Base-by-base conservation (phyloP, 1,140 invertebrate genomes). In the Hetaerina americana region DNA sequence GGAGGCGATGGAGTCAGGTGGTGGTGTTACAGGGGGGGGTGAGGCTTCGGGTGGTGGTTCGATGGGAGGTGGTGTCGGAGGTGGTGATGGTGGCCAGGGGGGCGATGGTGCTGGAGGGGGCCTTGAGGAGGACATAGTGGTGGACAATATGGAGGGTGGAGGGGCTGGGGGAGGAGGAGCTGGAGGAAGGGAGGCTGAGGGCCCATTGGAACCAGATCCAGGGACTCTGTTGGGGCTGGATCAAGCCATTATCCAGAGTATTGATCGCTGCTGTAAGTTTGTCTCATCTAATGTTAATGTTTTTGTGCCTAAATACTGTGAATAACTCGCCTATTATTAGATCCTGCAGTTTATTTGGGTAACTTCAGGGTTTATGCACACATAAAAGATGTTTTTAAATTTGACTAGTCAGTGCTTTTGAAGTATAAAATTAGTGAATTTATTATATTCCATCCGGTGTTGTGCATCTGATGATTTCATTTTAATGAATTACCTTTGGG, bases 231-330 rank as follows among this genome's bases (percentile, higher is more conserved):
- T 97, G 71, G 90, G 93, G 2, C 79, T 98, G 26, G 95, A 97
- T 82, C 91, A 94, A 77, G 94, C 94, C 0, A 90, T 97, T 74
- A 81, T 97, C 18, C 91, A 94, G 78, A 93, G 94, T 77, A 96
- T 98, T 73, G 94, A 96, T 75, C 87, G 90, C 77, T 96, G 94
- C 83, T 87, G 89, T 90, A 81, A 82, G 85, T 80, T n/a, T n/a
- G n/a, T n/a, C n/a, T n/a, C n/a, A n/a, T n/a, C n/a, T n/a, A n/a
- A n/a, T n/a, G n/a, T n/a, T n/a, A n/a, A n/a, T n/a, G n/a, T n/a
- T n/a, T n/a, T n/a, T n/a, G n/a, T n/a, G n/a, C n/a, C n/a, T n/a
- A n/a, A n/a, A n/a, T n/a, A n/a, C n/a, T n/a, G n/a, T n/a, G n/a
- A n/a, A n/a, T n/a, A n/a, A n/a, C n/a, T n/a, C n/a, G n/a, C n/a